Conservation (phyloP, 2,113 vertebrate genomes). For the Hippoglossus stenolepis region DNA sequence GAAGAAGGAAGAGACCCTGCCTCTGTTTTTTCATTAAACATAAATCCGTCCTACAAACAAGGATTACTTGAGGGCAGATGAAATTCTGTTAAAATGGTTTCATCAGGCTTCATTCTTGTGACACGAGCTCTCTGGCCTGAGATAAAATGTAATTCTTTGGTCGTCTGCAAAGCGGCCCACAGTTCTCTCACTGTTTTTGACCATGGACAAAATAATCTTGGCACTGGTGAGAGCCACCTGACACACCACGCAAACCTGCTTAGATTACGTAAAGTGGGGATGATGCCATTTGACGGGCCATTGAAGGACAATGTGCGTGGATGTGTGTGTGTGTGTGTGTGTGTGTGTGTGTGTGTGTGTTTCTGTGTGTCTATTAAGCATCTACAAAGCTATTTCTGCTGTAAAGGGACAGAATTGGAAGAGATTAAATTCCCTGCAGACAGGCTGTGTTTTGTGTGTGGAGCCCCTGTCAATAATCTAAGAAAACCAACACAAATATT, state of each 20-base stretch:
- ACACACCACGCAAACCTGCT: conserved; percentile 64
- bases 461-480: not conserved
- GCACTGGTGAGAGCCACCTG: conserved; percentile 51
- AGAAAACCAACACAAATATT: not conserved
- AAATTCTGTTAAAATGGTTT: not conserved
- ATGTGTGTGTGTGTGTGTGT: not conserved
- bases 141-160: not conserved
- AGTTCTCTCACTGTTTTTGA: conserved; percentile 48
- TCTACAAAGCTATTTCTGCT: conserved; percentile 26
- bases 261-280: conserved; percentile 71
- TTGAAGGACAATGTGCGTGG: conserved; percentile 13
- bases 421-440: conserved; percentile 20
- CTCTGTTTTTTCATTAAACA: not conserved
- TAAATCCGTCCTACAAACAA: not conserved
- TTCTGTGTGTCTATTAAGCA: not conserved
- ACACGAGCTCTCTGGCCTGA: not conserved
- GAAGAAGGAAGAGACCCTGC: not conserved
- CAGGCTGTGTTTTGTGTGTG: not conserved
- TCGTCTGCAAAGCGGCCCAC: conserved; percentile 34
- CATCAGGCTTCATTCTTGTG: not conserved
- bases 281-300: conserved; percentile 38
- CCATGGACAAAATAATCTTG: conserved; percentile 59
- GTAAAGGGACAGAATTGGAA: conserved; percentile 31
- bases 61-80: not conserved
- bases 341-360: too few species aligned